phyloP scores from a whole-genome alignment of 1,140 invertebrate genomes.

The Orchesella cincta region DNA sequence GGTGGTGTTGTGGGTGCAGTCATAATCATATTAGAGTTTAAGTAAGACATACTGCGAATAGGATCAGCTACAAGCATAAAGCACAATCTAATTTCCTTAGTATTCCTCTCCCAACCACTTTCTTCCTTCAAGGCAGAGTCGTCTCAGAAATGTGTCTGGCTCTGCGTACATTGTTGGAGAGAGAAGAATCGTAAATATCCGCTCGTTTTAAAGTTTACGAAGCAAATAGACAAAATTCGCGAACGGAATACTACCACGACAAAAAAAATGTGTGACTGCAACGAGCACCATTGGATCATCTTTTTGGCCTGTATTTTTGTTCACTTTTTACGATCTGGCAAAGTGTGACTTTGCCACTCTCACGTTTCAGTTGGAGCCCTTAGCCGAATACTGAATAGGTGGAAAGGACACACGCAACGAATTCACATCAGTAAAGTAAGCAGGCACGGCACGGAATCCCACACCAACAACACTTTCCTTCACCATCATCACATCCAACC shows the following conservation, averaged over 20 bases:
- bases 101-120: no score
- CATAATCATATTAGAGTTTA: no score
- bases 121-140: no score
- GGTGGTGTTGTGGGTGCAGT: no score
- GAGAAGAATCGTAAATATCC: no score
- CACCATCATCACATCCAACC: not conserved
- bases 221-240: not conserved
- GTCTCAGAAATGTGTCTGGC: no score
- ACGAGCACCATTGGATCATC: conserved; percentile 16
- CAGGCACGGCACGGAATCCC: not conserved
- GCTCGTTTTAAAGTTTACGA: no score
- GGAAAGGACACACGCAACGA: conserved; percentile 7
- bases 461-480: not conserved
- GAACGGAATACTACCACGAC: not conserved
- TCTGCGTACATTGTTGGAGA: no score
- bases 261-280: conserved; percentile 22
- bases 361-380: conserved; percentile 44
- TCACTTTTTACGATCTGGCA: conserved; percentile 49
- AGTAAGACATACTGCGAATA: no score
- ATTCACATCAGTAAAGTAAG: conserved; percentile 21
- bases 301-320: conserved; percentile 5
- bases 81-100: no score
- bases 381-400: conserved; percentile 48
- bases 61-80: no score
- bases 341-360: conserved; percentile 52